Percentiles rank a stretch among this genome's conserved stretches.
Evolutionary conservation across 2,888 invertebrate genomes (phyloP).

Genomic region (Andrena dorsata): DNA sequence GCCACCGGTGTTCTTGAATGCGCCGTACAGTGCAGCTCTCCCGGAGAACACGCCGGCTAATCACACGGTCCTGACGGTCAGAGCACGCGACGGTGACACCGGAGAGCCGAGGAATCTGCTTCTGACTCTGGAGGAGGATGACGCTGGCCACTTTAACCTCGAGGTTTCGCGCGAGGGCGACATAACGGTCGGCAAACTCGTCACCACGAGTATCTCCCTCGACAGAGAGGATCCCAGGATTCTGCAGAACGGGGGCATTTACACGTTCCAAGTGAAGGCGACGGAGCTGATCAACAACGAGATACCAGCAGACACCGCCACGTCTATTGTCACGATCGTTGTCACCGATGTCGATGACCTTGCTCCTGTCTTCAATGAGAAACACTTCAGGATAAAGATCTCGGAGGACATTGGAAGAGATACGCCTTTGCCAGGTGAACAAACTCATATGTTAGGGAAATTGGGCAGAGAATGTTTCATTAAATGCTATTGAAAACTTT

Average conservation of each 20-base stretch:
- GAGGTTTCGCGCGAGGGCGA: conserved; percentile 86
- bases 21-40: conserved; percentile 92
- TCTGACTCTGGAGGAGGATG: conserved; percentile 90
- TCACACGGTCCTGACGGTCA: conserved; percentile 88
- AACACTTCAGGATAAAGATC: conserved; percentile 89
- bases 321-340: conserved; percentile 90
- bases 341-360: conserved; percentile 93
- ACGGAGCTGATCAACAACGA: conserved; percentile 91
- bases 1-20: conserved; percentile 92
- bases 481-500: background rate
- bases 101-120: conserved; percentile 90
- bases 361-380: conserved; percentile 89
- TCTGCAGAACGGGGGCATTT: conserved; percentile 92
- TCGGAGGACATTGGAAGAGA: conserved; percentile 91
- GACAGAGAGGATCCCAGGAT: conserved; percentile 92
- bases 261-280: conserved; percentile 90
- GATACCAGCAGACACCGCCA: conserved; percentile 89
- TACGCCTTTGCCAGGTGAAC: conserved; percentile 87
- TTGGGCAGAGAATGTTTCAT: background rate
- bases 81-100: conserved; percentile 93
- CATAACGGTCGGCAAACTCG: conserved; percentile 87
- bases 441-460: background rate
- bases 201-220: conserved; percentile 89
- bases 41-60: conserved; percentile 89
- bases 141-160: conserved; percentile 89